Evolutionary conservation across 1,140 invertebrate species (phyloP).

Genomic region (Habropoda laboriosa): DNA sequence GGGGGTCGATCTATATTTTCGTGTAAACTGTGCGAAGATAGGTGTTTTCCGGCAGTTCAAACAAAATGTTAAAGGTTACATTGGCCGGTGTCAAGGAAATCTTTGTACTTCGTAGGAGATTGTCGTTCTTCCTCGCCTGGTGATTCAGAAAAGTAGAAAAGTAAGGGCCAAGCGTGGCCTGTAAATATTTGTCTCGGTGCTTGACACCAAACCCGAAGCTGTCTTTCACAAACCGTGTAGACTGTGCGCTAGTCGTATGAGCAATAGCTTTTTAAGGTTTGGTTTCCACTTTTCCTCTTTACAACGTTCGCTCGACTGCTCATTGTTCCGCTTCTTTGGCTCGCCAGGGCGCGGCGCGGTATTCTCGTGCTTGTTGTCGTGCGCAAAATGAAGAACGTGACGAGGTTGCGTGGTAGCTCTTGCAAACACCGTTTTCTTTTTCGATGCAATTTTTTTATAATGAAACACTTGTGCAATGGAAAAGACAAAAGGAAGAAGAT

Average conservation of each 20-base stretch:
- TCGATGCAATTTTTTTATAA: no score
- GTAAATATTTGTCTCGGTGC: conserved; percentile 37
- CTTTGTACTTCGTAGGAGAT: not conserved
- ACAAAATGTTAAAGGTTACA: no score
- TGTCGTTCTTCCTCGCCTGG: not conserved
- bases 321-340: not conserved
- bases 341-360: not conserved
- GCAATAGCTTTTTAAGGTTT: conserved; percentile 10
- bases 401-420: not conserved
- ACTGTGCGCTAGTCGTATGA: no score
- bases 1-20: no score
- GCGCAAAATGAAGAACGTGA: not conserved
- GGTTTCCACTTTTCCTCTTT: conserved; percentile 14
- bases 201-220: conserved; percentile 34
- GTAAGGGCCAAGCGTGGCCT: conserved; percentile 11
- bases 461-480: no score
- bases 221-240: conserved; percentile 12
- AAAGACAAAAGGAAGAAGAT: no score
- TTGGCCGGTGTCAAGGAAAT: not conserved
- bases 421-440: not conserved
- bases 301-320: not conserved
- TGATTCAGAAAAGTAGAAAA: conserved; percentile 36
- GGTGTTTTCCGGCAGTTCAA: no score
- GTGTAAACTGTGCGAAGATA: no score
- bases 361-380: not conserved